Base-by-base conservation (phyloP, 2,888 invertebrate genomes). In the Lacanobia wlatinum region DNA sequence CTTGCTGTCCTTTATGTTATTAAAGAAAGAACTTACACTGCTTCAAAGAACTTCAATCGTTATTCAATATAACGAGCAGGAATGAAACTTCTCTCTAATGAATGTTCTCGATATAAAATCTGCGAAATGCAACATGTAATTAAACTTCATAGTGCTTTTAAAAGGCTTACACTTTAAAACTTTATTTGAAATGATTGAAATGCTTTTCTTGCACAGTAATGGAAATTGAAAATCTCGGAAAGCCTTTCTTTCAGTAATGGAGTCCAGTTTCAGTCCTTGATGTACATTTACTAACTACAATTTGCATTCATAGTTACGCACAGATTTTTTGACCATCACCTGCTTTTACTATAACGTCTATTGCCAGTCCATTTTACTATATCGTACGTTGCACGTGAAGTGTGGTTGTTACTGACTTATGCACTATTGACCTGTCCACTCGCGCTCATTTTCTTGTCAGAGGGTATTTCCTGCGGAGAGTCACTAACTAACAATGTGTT, bases 401-500 rank as follows among this genome's bases (percentile, higher is more conserved):
- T 53, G n/a, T 69, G 28, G 43, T 53, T 53, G 53, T 53, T 28
- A 43, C 43, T n/a, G 16, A 62, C 28, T 43, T n/a, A 28, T 62
- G 64, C 43, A 53, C 43, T 43, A 43, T 43, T 43, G 52, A 18
- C 40, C 40, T 28, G 64, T 18, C 28, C 16, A 43, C 12, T n/a
- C 16, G 12, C 7, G 28, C n/a, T 64, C 2, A 65, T 69, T 55
- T 55, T 69, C 53, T 53, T 64, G 43, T 52, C 52, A 69, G 21
- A 34, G 34, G 16, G 28, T 43, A 55, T 21, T 34, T 69, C 43
- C 34, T 64, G 65, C 67, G 9, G 48, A 34, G 23, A 21, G 23
- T 8, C 34, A 38, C n/a, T 38, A 16, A 18, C 52, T 34, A 34
- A 46, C 43, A 18, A 21, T 23, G 34, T 34, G 34, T 34, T 34